Evolutionary conservation across 2,888 invertebrate genomes (phyloP).

Genomic region (Aleiodes alternator): DNA sequence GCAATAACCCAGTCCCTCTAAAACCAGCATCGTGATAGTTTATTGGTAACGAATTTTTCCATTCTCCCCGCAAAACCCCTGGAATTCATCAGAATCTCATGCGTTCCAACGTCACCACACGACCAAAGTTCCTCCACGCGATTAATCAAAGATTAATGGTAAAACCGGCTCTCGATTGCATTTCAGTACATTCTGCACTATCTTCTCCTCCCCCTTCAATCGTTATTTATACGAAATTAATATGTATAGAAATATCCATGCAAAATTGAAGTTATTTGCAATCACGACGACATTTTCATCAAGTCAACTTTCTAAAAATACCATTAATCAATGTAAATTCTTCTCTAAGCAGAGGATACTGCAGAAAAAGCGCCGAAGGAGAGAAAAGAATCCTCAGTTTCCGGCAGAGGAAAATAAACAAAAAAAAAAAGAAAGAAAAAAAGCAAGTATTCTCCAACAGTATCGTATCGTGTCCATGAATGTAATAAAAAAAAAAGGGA

Average conservation of each 20-base stretch:
- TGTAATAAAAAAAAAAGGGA: not conserved
- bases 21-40: not conserved
- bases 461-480: conserved; percentile 42
- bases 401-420: not conserved
- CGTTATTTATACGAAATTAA: conserved; percentile 2
- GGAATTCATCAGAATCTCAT: not conserved
- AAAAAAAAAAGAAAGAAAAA: not conserved
- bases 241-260: conserved; percentile 6
- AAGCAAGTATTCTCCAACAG: conserved; percentile 7
- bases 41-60: not conserved
- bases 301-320: conserved; percentile 31
- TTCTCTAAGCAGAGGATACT: not conserved
- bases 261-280: conserved; percentile 13
- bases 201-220: not conserved
- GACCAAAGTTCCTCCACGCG: not conserved
- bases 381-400: conserved; percentile 27
- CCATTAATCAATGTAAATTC: conserved; percentile 28
- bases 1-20: conserved; percentile 13
- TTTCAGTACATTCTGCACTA: too few species aligned
- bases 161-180: not conserved
- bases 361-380: not conserved
- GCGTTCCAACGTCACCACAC: not conserved
- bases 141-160: conserved; percentile 8
- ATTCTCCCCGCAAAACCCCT: not conserved
- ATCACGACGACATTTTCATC: conserved; percentile 15